Evolutionary conservation across 1,140 invertebrate genomes (phyloP).

Genomic region (Drosophila tristis): DNA sequence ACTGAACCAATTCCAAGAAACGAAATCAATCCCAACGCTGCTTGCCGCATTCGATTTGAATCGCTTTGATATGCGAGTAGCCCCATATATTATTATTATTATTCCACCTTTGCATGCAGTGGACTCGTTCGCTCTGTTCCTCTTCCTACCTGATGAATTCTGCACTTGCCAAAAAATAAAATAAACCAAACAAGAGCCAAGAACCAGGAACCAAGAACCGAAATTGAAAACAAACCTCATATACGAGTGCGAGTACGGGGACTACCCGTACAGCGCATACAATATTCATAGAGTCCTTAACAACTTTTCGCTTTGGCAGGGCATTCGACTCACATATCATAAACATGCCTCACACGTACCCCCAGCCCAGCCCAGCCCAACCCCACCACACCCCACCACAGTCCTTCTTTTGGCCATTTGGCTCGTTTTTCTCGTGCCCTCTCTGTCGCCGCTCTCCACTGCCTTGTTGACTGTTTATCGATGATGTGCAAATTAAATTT

Average conservation of each 20-base stretch:
- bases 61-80: no score
- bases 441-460: no score
- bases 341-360: conserved; percentile 48
- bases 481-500: conserved; percentile 80
- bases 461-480: conserved; percentile 61
- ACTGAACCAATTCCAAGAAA: no score
- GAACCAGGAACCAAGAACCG: not conserved
- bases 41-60: no score
- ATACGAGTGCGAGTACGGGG: not conserved
- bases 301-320: conserved; percentile 46
- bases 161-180: conserved; percentile 11
- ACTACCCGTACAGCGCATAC: conserved; percentile 17
- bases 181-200: not conserved
- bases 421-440: no score
- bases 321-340: conserved; percentile 48
- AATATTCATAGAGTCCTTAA: conserved; percentile 48
- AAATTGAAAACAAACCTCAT: conserved; percentile 33
- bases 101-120: not conserved
- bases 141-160: conserved; percentile 4
- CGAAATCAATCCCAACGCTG: no score
- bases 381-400: not conserved
- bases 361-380: not conserved
- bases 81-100: conserved; percentile 5
- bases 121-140: not conserved
- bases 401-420: conserved; percentile 10